These are phyloP conservation scores for Dunckerocampus dactyliophorus DNA, from an alignment of 2,113 vertebrate genomes.

Conservation along the genomic window DNA sequence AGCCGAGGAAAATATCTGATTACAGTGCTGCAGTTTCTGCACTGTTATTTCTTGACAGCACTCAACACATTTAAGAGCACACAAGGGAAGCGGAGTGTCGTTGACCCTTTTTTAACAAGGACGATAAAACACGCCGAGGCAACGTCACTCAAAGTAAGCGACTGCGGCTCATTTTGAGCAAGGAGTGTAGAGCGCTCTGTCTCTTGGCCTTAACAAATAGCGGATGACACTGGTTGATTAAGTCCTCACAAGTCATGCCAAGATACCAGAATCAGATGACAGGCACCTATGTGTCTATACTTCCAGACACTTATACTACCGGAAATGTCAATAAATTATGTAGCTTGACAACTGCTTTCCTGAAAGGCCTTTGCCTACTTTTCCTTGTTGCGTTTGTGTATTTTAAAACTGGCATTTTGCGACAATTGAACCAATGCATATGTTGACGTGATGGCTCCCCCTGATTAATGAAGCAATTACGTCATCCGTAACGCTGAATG, in stretches of 20 bases:
- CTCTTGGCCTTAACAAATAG: conserved; percentile 48
- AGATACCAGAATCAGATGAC: conserved; percentile 54
- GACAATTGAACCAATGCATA: conserved; percentile 61
- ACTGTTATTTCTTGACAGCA: conserved; percentile 37
- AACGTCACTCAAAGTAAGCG: conserved; percentile 46
- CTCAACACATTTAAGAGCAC: conserved; percentile 23
- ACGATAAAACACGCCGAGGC: conserved; percentile 26
- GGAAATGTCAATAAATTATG: conserved; percentile 21
- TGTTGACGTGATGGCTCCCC: conserved; percentile 45
- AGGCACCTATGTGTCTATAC: conserved; percentile 30
- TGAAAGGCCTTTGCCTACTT: conserved; percentile 16
- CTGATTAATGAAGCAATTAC: conserved; percentile 66
- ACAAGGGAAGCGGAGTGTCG: conserved; percentile 15
- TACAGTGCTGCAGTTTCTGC: conserved; percentile 37
- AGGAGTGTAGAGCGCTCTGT: conserved; percentile 24
- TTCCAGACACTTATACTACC: conserved; percentile 26
- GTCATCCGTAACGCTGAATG: conserved; percentile 71
- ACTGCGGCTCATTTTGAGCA: conserved; percentile 24
- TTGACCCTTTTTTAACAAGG: conserved; percentile 49
- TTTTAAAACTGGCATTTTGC: conserved; percentile 56
- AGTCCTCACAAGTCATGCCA: conserved; percentile 56
- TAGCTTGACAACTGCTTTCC: conserved; percentile 1
- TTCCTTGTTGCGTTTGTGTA: conserved; percentile 12
- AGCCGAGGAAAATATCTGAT: conserved; percentile 46
- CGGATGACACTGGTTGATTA: conserved; percentile 54